A percentile compares a stretch with the other conserved stretches of the same genome.
phyloP scores from a whole-genome alignment of 2,797 vertebrate species.

The Ctenosaura bakeri region DNA sequence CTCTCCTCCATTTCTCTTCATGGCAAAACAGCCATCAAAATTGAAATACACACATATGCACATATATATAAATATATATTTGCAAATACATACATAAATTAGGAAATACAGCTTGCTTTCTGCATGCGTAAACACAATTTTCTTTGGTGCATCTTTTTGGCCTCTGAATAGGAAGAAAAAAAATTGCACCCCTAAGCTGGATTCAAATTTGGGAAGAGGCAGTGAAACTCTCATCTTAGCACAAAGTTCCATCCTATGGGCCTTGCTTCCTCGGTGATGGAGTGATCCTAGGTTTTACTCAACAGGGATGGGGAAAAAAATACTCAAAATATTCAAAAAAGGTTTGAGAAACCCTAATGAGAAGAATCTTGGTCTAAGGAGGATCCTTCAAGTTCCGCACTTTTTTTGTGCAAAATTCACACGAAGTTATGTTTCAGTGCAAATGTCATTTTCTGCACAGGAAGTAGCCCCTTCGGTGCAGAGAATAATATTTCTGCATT shows the following conservation, averaged over 20 bases:
- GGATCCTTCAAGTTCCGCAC: no score
- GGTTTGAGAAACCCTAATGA: not conserved
- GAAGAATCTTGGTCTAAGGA: no score
- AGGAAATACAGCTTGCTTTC: not conserved
- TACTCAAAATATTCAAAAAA: no score
- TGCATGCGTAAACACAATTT: not conserved
- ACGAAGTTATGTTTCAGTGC: no score
- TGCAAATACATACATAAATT: not conserved
- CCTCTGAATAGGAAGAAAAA: not conserved
- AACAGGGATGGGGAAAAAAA: no score
- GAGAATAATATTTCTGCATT: no score
- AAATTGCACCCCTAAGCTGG: not conserved
- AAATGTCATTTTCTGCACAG: no score
- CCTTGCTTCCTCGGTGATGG: not conserved
- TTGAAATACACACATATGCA: not conserved
- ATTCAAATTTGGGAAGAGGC: not conserved
- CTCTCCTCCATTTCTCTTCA: not conserved
- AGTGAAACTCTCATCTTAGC: not conserved
- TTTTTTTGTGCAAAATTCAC: no score
- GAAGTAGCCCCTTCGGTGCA: no score
- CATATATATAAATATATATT: no score
- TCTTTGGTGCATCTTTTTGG: not conserved
- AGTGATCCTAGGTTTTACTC: no score
- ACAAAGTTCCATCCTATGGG: not conserved
- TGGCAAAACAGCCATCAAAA: not conserved